phyloP scores from a whole-genome alignment of 2,888 invertebrate genomes.

The Drosophila rellima region DNA sequence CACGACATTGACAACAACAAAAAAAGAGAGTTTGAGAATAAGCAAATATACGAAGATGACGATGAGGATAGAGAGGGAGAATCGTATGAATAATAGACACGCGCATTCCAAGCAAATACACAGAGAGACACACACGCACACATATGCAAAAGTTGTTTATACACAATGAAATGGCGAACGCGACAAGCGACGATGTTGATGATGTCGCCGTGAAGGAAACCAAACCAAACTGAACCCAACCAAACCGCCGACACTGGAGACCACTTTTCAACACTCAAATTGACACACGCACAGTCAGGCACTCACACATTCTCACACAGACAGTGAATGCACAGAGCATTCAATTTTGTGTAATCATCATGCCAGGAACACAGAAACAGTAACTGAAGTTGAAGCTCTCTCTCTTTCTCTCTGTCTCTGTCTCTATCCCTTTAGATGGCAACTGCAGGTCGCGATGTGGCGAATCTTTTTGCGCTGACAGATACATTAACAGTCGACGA shows the following conservation, averaged over 20 bases:
- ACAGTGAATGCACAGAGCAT: slow-evolving; percentile 57
- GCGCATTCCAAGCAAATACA: slow-evolving; percentile 22
- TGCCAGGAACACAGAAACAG: slow-evolving; percentile 32
- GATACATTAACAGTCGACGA: slow-evolving; percentile 60
- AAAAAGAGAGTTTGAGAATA: slow-evolving; percentile 22
- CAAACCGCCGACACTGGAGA: slow-evolving; percentile 72
- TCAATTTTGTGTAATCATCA: slow-evolving; percentile 78
- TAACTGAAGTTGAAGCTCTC: slow-evolving; percentile 14
- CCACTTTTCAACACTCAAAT: slow-evolving; percentile 78
- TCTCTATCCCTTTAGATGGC: background rate
- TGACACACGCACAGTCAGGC: slow-evolving; percentile 56
- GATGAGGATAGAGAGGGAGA: slow-evolving; percentile 17
- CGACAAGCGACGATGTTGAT: slow-evolving; percentile 49
- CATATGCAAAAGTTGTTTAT: slow-evolving; percentile 33
- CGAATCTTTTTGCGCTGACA: slow-evolving; percentile 68
- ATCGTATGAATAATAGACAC: slow-evolving; percentile 48
- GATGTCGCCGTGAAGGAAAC: slow-evolving; percentile 45
- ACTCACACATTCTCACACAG: slow-evolving; percentile 15
- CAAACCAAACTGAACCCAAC: slow-evolving; percentile 47
- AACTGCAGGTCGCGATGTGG: slow-evolving; percentile 62
- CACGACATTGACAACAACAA: slow-evolving; percentile 24
- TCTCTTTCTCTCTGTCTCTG: background rate
- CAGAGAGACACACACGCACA: slow-evolving; percentile 12
- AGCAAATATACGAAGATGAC: slow-evolving; percentile 37
- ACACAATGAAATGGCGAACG: slow-evolving; percentile 52